Evolutionary conservation across 2,888 invertebrate genomes (phyloP).

Genomic region (Loripinus fragilis): DNA sequence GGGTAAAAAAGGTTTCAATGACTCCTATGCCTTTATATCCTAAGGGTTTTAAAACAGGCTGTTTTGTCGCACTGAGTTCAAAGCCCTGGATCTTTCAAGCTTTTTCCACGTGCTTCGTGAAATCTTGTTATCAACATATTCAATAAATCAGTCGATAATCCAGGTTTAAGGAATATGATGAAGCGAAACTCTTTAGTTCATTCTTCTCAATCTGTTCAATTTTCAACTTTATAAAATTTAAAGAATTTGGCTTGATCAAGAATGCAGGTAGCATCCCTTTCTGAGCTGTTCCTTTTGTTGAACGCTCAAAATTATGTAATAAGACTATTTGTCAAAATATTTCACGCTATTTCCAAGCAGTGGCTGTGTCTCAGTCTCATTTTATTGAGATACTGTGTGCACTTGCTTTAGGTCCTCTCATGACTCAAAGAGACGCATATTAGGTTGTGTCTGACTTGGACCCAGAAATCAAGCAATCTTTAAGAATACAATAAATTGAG

Average conservation of each 20-base stretch:
- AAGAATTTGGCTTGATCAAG: too few species aligned
- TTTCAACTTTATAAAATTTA: too few species aligned
- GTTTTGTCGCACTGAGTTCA: not conserved
- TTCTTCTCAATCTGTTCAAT: not conserved
- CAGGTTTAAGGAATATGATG: not conserved
- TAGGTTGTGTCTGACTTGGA: not conserved
- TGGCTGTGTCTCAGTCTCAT: not conserved
- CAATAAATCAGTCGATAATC: not conserved
- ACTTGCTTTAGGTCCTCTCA: not conserved
- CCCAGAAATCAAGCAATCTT: not conserved
- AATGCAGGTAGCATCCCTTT: too few species aligned
- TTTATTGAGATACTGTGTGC: not conserved
- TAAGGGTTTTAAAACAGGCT: not conserved
- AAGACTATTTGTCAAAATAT: not conserved
- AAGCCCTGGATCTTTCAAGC: not conserved
- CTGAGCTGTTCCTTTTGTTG: too few species aligned
- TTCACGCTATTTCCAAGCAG: not conserved
- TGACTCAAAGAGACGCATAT: not conserved
- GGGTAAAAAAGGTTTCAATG: not conserved
- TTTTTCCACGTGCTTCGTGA: not conserved
- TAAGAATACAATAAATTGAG: not conserved
- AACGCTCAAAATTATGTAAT: too few species aligned
- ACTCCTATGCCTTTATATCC: not conserved
- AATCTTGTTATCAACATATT: not conserved
- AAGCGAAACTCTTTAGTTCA: not conserved